Evolutionary conservation across 2,888 invertebrate species (phyloP), one percentile per base, ranked within the genome.

Genomic region (Coleophora flavipennella): DNA sequence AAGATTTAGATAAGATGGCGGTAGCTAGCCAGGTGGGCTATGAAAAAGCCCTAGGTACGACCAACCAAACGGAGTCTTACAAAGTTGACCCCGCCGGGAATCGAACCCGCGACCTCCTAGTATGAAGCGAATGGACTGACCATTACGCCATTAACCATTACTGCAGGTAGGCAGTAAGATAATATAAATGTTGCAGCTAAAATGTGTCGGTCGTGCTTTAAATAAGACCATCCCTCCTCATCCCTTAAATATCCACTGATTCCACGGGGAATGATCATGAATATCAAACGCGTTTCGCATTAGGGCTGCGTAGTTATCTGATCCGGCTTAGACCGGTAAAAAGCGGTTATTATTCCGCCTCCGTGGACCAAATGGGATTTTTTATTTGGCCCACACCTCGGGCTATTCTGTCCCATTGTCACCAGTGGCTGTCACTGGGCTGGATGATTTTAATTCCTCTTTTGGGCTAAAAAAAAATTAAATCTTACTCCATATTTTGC

Each of bases 311-410:
- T 48, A 59, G 64, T 62, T 74, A 80, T 83, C 79, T 75, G 80
- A 81, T 80, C 75, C 66, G 75, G 77, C 79, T 81, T 81, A 80
- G 57, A 50, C 67, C 69, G 61, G 77, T 80, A 81, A 81, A 83
- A 81, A 80, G 76, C 74, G 59, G 68, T 79, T 64, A 80, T 83
- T 83, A 83, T 83, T 83, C 77, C 78, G 77, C 76, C 69, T 74
- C 66, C 53, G 57, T 69, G 64, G 58, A 37, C 45, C 43, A 60
- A 75, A 79, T 73, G 62, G 66, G 79, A 80, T 79, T 80, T 81
- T 79, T 75, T 73, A 66, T 76, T 71, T 58, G 53, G 56, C 52
- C 74, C 73, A 81, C 81, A 83, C 81, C 81, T 80, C 71, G 50
- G 45, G 53, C 20, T 20, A 20, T 20, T 20, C 20, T 20, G 20